Conservation (phyloP, 1,140 invertebrate genomes). For the Steinernema khuongi region DNA sequence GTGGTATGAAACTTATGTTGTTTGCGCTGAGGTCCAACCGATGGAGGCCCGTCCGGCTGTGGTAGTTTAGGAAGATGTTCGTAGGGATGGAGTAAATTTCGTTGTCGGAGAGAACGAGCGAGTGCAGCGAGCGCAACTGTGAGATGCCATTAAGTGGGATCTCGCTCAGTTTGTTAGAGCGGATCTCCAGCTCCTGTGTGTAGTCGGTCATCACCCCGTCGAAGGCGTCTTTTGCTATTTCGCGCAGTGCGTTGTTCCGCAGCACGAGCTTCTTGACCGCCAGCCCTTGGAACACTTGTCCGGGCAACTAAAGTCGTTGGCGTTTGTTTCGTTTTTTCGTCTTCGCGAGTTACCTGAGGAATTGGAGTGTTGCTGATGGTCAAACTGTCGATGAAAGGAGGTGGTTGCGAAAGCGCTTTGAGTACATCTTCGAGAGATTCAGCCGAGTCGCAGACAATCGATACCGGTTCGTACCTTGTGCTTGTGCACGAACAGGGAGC, state of each 20-base stretch:
- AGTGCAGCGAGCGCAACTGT: constrained; percentile 18
- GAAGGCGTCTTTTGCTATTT: constrained; percentile 35
- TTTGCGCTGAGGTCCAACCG: constrained; percentile 48
- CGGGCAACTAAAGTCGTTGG: constrained; percentile 30
- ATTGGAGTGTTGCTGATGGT: constrained; percentile 45
- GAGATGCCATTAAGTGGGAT: constrained; percentile 38
- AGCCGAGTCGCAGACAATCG: constrained; percentile 38
- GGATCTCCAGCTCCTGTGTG: constrained; percentile 38
- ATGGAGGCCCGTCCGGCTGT: constrained; percentile 27
- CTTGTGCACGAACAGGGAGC: constrained; percentile 38
- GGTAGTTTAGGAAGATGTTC: constrained; percentile 39
- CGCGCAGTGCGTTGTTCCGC: constrained; percentile 36
- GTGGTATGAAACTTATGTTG: constrained; percentile 38
- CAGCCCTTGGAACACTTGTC: constrained; percentile 34
- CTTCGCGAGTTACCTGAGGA: constrained; percentile 20
- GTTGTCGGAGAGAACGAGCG: constrained; percentile 35
- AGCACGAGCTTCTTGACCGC: constrained; percentile 36
- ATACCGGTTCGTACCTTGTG: constrained; percentile 40
- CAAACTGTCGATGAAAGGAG: constrained; percentile 36
- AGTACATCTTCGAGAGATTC: constrained; percentile 34
- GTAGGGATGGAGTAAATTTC: constrained; percentile 33
- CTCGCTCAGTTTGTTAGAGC: constrained; percentile 34
- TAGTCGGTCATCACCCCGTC: constrained; percentile 28
- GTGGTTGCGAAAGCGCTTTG: constrained; percentile 34
- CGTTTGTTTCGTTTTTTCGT: background rate